Percentiles rank a stretch among this genome's conserved stretches.
phyloP scores from a whole-genome alignment of 2,113 vertebrate species.

The Desmodus rotundus region DNA sequence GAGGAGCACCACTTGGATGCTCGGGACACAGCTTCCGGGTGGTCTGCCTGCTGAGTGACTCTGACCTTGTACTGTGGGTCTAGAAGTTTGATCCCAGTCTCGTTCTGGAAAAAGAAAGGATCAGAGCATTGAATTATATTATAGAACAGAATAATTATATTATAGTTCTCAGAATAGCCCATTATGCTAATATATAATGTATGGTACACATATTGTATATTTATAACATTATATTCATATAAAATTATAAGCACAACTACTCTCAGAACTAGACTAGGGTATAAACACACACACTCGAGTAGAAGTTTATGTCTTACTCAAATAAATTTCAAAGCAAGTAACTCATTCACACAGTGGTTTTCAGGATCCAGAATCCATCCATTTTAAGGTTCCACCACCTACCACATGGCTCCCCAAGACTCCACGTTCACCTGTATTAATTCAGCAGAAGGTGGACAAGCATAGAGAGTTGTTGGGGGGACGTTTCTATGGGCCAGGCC shows the following conservation, averaged over 20 bases:
- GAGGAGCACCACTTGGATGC: background rate
- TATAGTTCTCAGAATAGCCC: background rate
- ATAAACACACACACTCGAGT: background rate
- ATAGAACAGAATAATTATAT: background rate
- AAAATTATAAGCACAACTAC: background rate
- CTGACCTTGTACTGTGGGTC: background rate
- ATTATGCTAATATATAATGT: background rate
- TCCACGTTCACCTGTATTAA: background rate
- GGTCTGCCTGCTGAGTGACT: background rate
- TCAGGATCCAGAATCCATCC: accelerated
- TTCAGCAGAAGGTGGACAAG: background rate
- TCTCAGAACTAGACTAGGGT: background rate
- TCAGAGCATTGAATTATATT: background rate
- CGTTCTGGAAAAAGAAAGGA: background rate
- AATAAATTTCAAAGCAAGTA: background rate
- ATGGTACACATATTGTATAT: background rate
- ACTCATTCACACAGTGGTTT: background rate
- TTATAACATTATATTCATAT: background rate
- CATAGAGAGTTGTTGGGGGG: background rate
- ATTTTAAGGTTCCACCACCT: background rate
- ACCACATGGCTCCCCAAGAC: background rate
- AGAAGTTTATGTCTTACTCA: background rate
- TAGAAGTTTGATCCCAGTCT: background rate
- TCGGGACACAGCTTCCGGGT: background rate
- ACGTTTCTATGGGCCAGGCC: background rate